Evolutionary conservation across 2,888 invertebrate species (phyloP).

Genomic region (Megaustenia siamemsis): DNA sequence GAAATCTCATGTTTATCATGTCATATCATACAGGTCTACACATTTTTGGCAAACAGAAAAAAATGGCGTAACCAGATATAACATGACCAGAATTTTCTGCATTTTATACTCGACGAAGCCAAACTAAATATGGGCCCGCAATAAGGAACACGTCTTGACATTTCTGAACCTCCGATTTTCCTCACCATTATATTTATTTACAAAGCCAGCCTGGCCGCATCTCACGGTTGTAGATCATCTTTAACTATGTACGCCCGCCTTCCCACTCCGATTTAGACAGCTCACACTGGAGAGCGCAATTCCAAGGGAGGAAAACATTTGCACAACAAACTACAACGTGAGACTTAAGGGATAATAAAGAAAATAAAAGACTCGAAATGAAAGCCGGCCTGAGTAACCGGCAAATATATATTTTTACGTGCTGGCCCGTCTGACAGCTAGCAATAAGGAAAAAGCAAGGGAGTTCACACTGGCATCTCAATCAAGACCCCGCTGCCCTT

Average conservation of each 20-base stretch:
- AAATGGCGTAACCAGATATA: too few relatives aligned
- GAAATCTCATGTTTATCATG: too few relatives aligned
- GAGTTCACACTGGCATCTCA: conserved; percentile 46
- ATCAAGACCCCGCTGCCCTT: conserved; percentile 18
- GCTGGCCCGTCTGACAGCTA: not conserved
- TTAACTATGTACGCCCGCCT: not conserved
- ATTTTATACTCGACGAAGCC: not conserved
- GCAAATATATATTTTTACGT: conserved; percentile 24
- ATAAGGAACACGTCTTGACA: not conserved
- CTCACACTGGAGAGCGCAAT: not conserved
- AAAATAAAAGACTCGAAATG: not conserved
- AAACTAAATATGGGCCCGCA: not conserved
- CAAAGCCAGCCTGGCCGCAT: not conserved
- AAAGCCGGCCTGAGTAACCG: not conserved
- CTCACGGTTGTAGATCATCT: not conserved
- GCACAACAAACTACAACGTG: conserved; percentile 12
- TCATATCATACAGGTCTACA: too few relatives aligned
- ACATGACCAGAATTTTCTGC: not conserved
- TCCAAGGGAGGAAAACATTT: not conserved
- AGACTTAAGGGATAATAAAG: not conserved
- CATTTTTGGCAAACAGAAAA: too few relatives aligned
- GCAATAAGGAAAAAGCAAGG: conserved; percentile 38
- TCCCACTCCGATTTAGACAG: not conserved
- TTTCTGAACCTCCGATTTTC: not conserved
- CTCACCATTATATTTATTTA: not conserved